Evolutionary conservation across 1,140 invertebrate species (phyloP).

Genomic region (Micrasema minimum): DNA sequence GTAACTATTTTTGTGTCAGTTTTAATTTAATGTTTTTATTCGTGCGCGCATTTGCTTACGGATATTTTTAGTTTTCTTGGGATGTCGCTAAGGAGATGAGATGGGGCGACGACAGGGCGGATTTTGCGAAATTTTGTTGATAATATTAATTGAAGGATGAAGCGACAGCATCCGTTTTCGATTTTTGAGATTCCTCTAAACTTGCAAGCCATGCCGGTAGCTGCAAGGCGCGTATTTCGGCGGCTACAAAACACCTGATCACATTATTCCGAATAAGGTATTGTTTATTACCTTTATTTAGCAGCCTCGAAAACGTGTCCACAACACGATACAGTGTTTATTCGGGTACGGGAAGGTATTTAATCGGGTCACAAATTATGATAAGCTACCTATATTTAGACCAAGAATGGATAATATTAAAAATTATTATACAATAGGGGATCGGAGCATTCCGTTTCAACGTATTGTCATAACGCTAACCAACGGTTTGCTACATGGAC

Average conservation of each 20-base stretch:
- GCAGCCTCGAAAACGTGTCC: not conserved
- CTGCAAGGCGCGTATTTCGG: not conserved
- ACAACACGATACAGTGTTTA: conserved; percentile 14
- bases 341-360: not conserved
- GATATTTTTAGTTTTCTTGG: conserved; percentile 6
- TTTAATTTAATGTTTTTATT: not conserved
- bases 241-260: conserved; percentile 16
- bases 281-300: conserved; percentile 10
- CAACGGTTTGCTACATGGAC: too few species aligned
- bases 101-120: conserved; percentile 36
- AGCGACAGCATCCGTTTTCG: conserved; percentile 26
- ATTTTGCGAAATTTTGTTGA: conserved; percentile 35
- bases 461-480: too few species aligned
- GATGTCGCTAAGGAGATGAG: conserved; percentile 9
- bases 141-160: conserved; percentile 35
- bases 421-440: too few species aligned
- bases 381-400: too few species aligned
- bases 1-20: not conserved
- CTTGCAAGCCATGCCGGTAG: not conserved
- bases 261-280: conserved; percentile 15
- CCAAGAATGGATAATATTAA: too few species aligned
- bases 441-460: too few species aligned
- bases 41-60: not conserved
- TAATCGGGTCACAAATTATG: too few species aligned
- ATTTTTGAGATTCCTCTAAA: conserved; percentile 2